phyloP scores from a whole-genome alignment of 2,797 vertebrate species.

The Sebastes vulpes region DNA sequence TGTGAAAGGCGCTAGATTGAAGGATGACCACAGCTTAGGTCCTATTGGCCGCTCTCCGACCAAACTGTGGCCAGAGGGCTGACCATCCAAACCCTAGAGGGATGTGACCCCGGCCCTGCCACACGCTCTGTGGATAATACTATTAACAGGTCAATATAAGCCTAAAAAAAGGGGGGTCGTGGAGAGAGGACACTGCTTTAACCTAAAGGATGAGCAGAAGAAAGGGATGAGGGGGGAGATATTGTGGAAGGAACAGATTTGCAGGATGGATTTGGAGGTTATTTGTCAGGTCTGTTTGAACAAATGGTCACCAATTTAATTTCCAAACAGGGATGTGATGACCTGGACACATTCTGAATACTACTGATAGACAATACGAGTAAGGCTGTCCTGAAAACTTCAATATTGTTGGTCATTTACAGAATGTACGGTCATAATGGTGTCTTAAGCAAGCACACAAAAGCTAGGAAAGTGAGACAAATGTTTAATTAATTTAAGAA shows the following conservation, averaged over 20 bases:
- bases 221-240: slow-evolving; percentile 34
- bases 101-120: slow-evolving; percentile 83
- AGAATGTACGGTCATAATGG: not conserved
- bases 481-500: not conserved
- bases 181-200: slow-evolving; percentile 21
- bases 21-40: slow-evolving; percentile 89
- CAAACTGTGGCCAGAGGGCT: slow-evolving; percentile 80
- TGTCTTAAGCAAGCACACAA: not conserved
- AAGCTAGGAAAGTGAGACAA: not conserved
- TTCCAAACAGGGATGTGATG: slow-evolving; percentile 26
- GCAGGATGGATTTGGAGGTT: slow-evolving; percentile 33
- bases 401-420: not conserved
- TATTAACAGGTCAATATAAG: slow-evolving; percentile 83
- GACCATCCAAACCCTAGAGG: slow-evolving; percentile 77
- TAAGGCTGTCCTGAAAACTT: not conserved
- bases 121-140: slow-evolving; percentile 82
- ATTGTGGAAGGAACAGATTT: slow-evolving; percentile 49
- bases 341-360: slow-evolving; percentile 15
- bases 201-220: slow-evolving; percentile 53
- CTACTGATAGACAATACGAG: not conserved
- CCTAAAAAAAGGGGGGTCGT: slow-evolving; percentile 27
- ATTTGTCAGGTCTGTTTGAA: slow-evolving; percentile 52
- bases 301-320: slow-evolving; percentile 41
- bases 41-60: slow-evolving; percentile 88
- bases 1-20: slow-evolving; percentile 92